Base-by-base conservation (phyloP, 1,140 invertebrate species). In the Chlorops oryzae region DNA sequence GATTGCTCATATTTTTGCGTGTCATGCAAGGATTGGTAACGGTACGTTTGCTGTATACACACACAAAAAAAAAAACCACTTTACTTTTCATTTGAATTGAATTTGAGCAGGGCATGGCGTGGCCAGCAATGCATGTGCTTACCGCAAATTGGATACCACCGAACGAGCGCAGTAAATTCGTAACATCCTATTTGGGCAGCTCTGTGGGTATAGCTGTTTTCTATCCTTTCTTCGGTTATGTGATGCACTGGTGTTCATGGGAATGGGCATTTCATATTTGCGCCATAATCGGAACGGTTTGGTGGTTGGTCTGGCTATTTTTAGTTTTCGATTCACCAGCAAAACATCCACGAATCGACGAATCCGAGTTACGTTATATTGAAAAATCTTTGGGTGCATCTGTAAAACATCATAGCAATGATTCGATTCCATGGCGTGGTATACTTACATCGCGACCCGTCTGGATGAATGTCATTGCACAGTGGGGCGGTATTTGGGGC, bases 401-500 rank as follows among this genome's bases (percentile, higher is more conserved):
- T 0, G 59, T 78, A 56, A 13, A 73, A 72, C 42, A 58, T 72
- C 42, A 65, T 65, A 70, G 60, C 20, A 24, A 43, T 5, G 62
- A 73, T 2, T 67, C 75, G 2, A 78, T 82, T 15, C 90, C 90
- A 1, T 92, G 90, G 89, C 74, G 64, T 22, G 54, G 72, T 2
- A 88, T 95, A 41, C 56, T 89, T 1, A 83, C 77, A 1, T 90
- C 88, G 1, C 51, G 74, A 2, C 82, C 89, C 0, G 78, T 94
- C 2, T 92, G 87, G 87, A 81, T 89, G 21, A 82, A 86, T 43
- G 78, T 86, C 38, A 61, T 85, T 1, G 81, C 83, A 1, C 87
- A 95, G 63, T 86, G 86, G 77, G 85, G 88, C 10, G 81, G 83
- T 38, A 82, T 88, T 58, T 96, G 90, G 89, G 87, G 87, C 2